phyloP scores from a whole-genome alignment of 2,888 invertebrate species.

The Protodeltote pygarga region DNA sequence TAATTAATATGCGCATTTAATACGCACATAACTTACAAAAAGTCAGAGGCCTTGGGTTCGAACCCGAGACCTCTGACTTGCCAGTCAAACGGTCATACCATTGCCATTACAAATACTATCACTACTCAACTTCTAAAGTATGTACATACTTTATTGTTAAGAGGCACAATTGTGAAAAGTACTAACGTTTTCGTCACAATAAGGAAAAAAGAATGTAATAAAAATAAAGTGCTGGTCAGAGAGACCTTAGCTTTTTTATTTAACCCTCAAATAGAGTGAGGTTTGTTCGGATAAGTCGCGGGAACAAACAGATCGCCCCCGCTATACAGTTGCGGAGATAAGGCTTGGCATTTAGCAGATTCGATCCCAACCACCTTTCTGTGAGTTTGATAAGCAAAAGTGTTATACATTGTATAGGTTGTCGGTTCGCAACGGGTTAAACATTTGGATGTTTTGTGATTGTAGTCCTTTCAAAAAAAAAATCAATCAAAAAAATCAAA shows the following conservation, averaged over 20 bases:
- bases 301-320: constrained; percentile 20
- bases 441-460: no score
- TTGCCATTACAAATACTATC: no score
- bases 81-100: no score
- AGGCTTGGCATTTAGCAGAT: constrained; percentile 33
- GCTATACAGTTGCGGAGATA: constrained; percentile 27
- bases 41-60: no score
- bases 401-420: constrained; percentile 1
- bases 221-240: constrained; percentile 13
- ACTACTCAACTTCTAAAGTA: no score
- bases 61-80: no score
- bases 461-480: no score
- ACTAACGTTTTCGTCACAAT: no score
- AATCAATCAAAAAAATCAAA: no score
- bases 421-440: background rate
- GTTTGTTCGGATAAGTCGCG: constrained; percentile 6
- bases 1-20: no score
- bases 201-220: constrained; percentile 2
- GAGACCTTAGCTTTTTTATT: constrained; percentile 6
- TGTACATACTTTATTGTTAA: no score
- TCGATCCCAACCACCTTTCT: constrained; percentile 7
- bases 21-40: no score
- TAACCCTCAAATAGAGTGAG: constrained; percentile 4
- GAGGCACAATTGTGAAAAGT: constrained; percentile 9
- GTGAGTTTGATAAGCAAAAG: constrained; percentile 3